Base-by-base conservation (phyloP, 37 sponge, comb jelly and placozoan genomes). In the Theonella swinhoei region DNA sequence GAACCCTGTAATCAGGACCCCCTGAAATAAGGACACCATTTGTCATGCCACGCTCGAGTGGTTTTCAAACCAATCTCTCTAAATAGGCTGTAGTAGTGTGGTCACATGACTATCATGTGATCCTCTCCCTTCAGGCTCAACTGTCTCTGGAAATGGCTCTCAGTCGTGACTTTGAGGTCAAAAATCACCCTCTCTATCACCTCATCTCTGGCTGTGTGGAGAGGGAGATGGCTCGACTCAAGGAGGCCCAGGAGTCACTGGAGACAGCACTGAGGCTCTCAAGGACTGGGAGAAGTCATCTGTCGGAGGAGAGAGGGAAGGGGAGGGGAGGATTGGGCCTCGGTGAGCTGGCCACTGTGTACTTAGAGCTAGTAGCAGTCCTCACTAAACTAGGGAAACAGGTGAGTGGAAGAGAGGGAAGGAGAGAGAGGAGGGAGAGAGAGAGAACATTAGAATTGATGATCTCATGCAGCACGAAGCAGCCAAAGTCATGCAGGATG, bases 401-500 rank as follows among this genome's bases (percentile, higher is more conserved):
- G 23, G 77, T 42, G 33, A 32, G 61, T 5, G 4, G 9, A 65
- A 20, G 14, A 65, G 66, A 5, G 5, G 5, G 7, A 58, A 20
- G 60, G 19, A 58, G 60, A 20, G 19, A 11, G 60, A 58, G 60
- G 11, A 58, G 11, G 60, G 11, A 58, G 17, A 20, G 11, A 20
- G 17, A 20, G 19, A 58, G 19, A 20, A 58, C 19, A 58, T 58
- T 20, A 58, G 19, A 11, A 58, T n/a, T n/a, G n/a, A n/a, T n/a
- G n/a, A n/a, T 58, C 61, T 8, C 47, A n/a, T n/a, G 22, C 62
- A 78, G 72, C 80, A 82, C 39, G 95, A 98, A 68, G 99, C 99
- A 59, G 84, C 88, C 29, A 94, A 92, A 41, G 86, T 92, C 23
- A 98, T 98, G 93, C 88, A 98, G 71, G 99, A 94, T n/a, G 94